Percentiles rank a stretch among this genome's conserved stretches.
Conservation (phyloP, 2,888 invertebrate species). For the Entomobrya proxima region DNA sequence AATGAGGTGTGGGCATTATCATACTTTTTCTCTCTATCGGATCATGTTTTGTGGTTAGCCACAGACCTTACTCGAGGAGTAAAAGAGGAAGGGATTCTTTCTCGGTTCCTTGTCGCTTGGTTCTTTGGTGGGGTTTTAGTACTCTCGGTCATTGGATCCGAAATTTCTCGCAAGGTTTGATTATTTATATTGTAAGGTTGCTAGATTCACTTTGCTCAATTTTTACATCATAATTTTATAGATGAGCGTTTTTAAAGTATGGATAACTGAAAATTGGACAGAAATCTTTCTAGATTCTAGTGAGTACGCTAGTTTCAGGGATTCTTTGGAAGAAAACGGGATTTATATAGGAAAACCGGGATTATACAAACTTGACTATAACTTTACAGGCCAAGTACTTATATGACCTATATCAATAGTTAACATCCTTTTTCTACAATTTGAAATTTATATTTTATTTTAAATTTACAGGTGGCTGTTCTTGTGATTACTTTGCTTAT, state of each 20-base stretch:
- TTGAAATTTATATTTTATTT: no score
- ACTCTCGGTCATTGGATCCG: constrained; percentile 1
- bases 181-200: background rate
- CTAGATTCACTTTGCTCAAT: background rate
- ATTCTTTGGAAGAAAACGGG: constrained; percentile 37
- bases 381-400: constrained; percentile 47
- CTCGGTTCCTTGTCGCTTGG: constrained; percentile 6
- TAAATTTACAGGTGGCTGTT: constrained; percentile 34
- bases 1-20: constrained; percentile 31
- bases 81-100: constrained; percentile 12
- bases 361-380: constrained; percentile 37
- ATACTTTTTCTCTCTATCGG: constrained; percentile 35
- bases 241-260: constrained; percentile 47
- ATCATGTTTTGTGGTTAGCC: constrained; percentile 46
- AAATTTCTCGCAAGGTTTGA: constrained; percentile 48
- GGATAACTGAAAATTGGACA: constrained; percentile 17
- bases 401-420: background rate
- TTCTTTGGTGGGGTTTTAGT: constrained; percentile 40
- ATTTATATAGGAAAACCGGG: constrained; percentile 43
- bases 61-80: constrained; percentile 45
- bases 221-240: background rate
- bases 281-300: background rate
- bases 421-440: no score
- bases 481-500: constrained; percentile 45
- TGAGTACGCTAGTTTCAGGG: constrained; percentile 9